Conservation (phyloP, 2,797 vertebrate genomes). For the Micrastur ruficollis region DNA sequence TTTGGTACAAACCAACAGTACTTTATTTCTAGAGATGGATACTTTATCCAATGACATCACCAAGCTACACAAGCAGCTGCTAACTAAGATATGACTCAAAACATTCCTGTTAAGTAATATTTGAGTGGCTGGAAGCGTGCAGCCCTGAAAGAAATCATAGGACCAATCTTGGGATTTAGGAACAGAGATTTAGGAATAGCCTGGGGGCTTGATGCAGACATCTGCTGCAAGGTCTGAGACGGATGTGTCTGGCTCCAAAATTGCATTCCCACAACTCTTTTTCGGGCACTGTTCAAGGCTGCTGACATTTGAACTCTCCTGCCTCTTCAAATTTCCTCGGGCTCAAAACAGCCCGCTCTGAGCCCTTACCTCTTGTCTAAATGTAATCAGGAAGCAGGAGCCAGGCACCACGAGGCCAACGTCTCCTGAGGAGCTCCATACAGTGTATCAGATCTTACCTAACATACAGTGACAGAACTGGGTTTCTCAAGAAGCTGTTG, state of each 20-base stretch:
- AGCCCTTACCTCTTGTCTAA: not conserved
- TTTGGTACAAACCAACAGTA: not conserved
- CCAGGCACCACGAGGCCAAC: not conserved
- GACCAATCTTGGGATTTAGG: not conserved
- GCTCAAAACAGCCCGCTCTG: not conserved
- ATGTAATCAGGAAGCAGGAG: not conserved
- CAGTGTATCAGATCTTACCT: constrained; percentile 16
- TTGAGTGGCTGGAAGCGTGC: not conserved
- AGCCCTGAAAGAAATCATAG: not conserved
- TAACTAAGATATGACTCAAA: not conserved
- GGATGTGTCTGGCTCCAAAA: not conserved
- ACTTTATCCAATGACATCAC: not conserved
- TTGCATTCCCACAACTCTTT: rapidly evolving
- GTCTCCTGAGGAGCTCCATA: not conserved
- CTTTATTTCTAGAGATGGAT: not conserved
- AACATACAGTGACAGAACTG: constrained; percentile 54
- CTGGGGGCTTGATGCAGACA: not conserved
- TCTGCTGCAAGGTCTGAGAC: not conserved
- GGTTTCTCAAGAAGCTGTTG: constrained; percentile 46
- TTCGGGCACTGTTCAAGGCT: not conserved
- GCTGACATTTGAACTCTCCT: not conserved
- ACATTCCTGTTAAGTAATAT: not conserved
- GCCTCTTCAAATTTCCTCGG: not conserved
- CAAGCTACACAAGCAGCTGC: not conserved
- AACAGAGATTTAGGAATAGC: not conserved